Evolutionary conservation across 1,140 invertebrate genomes (phyloP), one percentile per base, ranked within the genome.

Genomic region (Hyposmocoma kahamanoa): DNA sequence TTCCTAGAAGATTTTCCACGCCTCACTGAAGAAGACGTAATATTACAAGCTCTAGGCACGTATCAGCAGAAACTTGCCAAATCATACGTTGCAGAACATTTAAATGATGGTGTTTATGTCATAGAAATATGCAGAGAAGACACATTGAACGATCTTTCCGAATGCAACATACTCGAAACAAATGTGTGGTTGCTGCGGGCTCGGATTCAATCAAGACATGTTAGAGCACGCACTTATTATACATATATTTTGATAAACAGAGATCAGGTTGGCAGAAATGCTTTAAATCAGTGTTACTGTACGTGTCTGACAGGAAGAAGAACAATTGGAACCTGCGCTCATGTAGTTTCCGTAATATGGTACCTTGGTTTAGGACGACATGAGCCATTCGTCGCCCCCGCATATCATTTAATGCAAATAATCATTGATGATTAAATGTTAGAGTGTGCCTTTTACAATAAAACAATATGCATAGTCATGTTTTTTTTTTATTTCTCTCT

Each of bases 261-360:
- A 8, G 13, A 8, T 4, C 32, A 15, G n/a, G n/a, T n/a, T n/a
- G 32, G 32, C 8, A 34, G 32, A 34, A 13, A 34, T n/a, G 13
- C 9, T 15, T 10, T 34, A 4, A 9, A 34, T 3, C 5, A 34
- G n/a, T 13, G 15, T 34, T 34, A 34, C n/a, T 34, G 32, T 13
- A 10, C 32, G 5, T 34, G 32, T 15, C 8, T 34, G 13, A 9
- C 8, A 4, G 32, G 32, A 9, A 34, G 4, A 4, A 9, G 32
- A 4, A 34, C 24, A 6, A 2, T 43, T 24, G 44, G 26, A 46
- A 34, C 19, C 28, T 46, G 44, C 17, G 32, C 32, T 21, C 44
- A 36, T 46, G 28, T 34, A 20, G 28, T 20, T 8, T 34, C 28
- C 20, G 28, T 36, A 36, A 18, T 36, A 28, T 34, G 17, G 13